Conservation (phyloP, 1,140 invertebrate genomes). For the Sipha flava region DNA sequence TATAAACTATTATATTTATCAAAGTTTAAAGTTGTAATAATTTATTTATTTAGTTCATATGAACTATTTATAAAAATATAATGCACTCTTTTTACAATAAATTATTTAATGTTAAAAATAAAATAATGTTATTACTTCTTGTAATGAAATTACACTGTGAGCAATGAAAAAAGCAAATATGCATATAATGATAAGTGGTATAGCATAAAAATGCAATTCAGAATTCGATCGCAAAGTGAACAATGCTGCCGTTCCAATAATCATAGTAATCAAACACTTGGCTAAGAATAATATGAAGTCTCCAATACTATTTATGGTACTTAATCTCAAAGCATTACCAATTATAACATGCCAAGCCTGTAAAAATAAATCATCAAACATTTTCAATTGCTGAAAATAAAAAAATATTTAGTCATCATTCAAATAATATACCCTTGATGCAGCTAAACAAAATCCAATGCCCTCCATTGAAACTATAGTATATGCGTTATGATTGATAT, state of each 20-base stretch:
- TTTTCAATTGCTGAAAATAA: background rate
- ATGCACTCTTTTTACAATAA: too few species aligned
- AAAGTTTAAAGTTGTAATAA: too few species aligned
- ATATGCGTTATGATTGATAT: constrained; percentile 88
- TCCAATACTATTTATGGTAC: constrained; percentile 85
- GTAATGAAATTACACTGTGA: constrained; percentile 84
- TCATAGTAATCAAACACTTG: constrained; percentile 77
- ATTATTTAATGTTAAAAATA: too few species aligned
- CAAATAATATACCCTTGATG: constrained; percentile 56
- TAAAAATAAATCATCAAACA: constrained; percentile 9
- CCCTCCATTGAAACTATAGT: constrained; percentile 81
- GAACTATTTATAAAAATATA: too few species aligned
- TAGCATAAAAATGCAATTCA: constrained; percentile 69
- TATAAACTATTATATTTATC: background rate
- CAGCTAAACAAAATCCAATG: constrained; percentile 71
- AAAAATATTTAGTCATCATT: background rate
- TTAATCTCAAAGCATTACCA: constrained; percentile 76
- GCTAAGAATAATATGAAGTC: constrained; percentile 90
- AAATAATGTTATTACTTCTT: constrained; percentile 77
- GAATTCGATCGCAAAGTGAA: constrained; percentile 64
- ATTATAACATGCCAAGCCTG: constrained; percentile 77
- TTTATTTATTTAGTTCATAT: too few species aligned
- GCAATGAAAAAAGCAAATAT: constrained; percentile 87
- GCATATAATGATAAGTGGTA: constrained; percentile 77
- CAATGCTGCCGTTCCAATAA: constrained; percentile 63